A percentile compares a stretch with the other conserved stretches of the same genome.
phyloP scores from a whole-genome alignment of 2,113 vertebrate species.

The Sakesphorus luctuosus region DNA sequence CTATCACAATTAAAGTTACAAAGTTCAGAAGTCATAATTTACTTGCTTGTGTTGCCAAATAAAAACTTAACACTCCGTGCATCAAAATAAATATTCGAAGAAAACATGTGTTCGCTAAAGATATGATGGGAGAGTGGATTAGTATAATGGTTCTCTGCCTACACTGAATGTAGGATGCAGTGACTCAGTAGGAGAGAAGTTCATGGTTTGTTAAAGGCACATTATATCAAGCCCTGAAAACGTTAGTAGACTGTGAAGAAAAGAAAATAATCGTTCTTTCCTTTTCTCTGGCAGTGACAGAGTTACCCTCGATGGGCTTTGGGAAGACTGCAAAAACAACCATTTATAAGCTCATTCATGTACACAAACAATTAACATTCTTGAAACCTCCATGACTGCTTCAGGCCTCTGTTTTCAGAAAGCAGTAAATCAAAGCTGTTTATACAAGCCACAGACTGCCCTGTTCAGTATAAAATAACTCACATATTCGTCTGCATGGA shows the following conservation, averaged over 20 bases:
- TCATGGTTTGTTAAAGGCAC: conserved; percentile 72
- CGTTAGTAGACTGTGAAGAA: conserved; percentile 30
- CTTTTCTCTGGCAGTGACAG: conserved; percentile 42
- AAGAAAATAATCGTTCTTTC: not conserved
- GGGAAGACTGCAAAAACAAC: conserved; percentile 28
- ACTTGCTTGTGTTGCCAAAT: not conserved
- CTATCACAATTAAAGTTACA: conserved; percentile 45
- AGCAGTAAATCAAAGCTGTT: conserved; percentile 47
- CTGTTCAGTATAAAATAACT: not conserved
- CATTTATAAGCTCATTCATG: conserved; percentile 57
- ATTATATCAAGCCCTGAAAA: conserved; percentile 61
- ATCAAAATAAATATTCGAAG: conserved; percentile 73
- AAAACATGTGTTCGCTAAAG: conserved; percentile 76
- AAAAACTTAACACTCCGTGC: conserved; percentile 55
- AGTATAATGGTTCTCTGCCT: conserved; percentile 70
- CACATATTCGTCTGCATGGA: not conserved
- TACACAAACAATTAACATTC: conserved; percentile 62
- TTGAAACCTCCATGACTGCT: conserved; percentile 42
- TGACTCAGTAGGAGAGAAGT: conserved; percentile 62
- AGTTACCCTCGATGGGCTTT: conserved; percentile 52
- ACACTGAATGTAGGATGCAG: conserved; percentile 54
- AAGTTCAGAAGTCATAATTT: conserved; percentile 49
- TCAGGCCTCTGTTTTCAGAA: conserved; percentile 25
- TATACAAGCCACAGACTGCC: conserved; percentile 19
- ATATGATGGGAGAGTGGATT: conserved; percentile 74